Conservation (phyloP, 2,797 vertebrate species). For the Perdix hodgsoniae region DNA sequence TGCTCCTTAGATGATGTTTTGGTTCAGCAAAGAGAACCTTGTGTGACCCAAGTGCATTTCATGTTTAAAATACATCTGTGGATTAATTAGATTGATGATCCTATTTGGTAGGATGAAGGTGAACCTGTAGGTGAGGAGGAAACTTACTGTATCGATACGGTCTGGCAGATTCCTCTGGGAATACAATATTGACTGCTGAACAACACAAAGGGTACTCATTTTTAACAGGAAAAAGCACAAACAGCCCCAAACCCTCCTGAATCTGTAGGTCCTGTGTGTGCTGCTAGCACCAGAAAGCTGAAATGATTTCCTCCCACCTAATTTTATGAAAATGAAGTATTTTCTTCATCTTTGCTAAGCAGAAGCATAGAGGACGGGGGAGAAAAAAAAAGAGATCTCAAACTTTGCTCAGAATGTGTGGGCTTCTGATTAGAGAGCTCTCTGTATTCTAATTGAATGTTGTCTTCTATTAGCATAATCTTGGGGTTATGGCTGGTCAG, state of each 20-base stretch:
- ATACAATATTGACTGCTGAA: fast-evolving
- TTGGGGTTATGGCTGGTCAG: slow-evolving; percentile 49
- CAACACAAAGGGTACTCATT: neutral
- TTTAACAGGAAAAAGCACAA: neutral
- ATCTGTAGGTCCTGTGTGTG: no score
- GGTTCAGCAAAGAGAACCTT: neutral
- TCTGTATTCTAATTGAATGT: slow-evolving; percentile 57
- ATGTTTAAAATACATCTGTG: neutral
- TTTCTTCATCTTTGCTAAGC: neutral
- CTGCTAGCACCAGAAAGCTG: neutral
- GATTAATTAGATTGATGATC: neutral
- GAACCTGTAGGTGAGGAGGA: neutral
- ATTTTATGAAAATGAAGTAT: fast-evolving
- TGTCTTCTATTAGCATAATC: slow-evolving; percentile 52
- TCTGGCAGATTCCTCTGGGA: neutral
- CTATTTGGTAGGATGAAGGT: neutral
- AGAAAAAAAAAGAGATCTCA: neutral
- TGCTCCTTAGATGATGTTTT: neutral
- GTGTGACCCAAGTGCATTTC: fast-evolving
- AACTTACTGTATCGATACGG: neutral
- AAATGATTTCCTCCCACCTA: neutral
- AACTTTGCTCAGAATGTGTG: slow-evolving; percentile 3
- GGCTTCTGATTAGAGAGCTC: slow-evolving; percentile 19
- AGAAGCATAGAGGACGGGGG: neutral
- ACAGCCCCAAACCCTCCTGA: neutral